A percentile compares a stretch with the other conserved stretches of the same genome.
phyloP scores from a whole-genome alignment of 2,113 vertebrate genomes.

The Erythrocercus mccallii region DNA sequence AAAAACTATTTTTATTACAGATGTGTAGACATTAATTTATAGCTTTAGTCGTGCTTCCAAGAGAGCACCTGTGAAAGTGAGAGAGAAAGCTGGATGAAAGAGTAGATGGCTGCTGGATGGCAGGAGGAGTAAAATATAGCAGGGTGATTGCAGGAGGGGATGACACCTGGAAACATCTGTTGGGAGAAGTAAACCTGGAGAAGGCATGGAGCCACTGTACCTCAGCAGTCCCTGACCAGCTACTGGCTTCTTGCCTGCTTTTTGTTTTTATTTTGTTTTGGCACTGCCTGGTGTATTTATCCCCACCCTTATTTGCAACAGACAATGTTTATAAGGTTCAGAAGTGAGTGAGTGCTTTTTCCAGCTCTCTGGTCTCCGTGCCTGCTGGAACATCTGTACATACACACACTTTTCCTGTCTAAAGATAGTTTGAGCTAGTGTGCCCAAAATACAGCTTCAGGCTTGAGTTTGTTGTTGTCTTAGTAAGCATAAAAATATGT shows the following conservation, averaged over 20 bases:
- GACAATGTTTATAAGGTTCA: not conserved
- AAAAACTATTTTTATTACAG: constrained; percentile 29
- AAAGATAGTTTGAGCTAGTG: constrained; percentile 43
- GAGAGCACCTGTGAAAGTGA: constrained; percentile 54
- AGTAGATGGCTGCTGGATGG: not conserved
- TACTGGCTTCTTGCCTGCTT: not conserved
- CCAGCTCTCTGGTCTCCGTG: constrained; percentile 31
- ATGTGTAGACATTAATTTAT: constrained; percentile 48
- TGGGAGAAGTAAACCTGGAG: not conserved
- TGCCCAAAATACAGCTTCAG: constrained; percentile 45
- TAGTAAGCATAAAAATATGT: constrained; percentile 72
- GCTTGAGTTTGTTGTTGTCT: constrained; percentile 38
- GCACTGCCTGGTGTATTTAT: not conserved
- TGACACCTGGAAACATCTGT: not conserved
- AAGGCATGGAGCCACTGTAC: not conserved
- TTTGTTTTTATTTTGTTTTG: not conserved
- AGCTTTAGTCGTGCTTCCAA: constrained; percentile 40
- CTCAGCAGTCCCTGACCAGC: not conserved
- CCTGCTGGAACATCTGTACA: constrained; percentile 49
- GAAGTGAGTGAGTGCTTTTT: not conserved
- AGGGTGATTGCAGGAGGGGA: not conserved
- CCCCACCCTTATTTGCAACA: not conserved
- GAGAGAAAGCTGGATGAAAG: constrained; percentile 54
- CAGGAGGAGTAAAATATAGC: not conserved
- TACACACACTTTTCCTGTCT: constrained; percentile 32